phyloP scores from a whole-genome alignment of 2,113 vertebrate species.

The Salvelinus sp. region DNA sequence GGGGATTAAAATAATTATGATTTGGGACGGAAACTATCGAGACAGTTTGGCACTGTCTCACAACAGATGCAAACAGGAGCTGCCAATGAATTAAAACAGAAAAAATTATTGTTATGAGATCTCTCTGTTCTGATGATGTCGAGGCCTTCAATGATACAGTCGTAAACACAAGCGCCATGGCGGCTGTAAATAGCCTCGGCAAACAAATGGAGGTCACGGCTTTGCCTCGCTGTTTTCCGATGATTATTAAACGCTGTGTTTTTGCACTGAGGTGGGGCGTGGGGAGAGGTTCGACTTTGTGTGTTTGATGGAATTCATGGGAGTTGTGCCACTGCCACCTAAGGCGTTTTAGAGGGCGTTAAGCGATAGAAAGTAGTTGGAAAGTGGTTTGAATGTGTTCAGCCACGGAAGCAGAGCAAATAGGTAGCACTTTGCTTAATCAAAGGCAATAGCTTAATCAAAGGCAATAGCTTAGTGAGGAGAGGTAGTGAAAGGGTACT shows the following conservation, averaged over 20 bases:
- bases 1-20: conserved; percentile 45
- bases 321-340: not conserved
- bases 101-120: not conserved
- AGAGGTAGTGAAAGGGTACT: conserved; percentile 8
- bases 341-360: not conserved
- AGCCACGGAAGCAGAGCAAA: not conserved
- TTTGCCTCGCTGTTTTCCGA: not conserved
- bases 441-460: not conserved
- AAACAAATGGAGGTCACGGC: not conserved
- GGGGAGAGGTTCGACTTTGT: not conserved
- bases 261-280: not conserved
- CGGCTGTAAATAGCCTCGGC: not conserved
- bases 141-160: not conserved
- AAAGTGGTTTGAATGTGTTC: not conserved
- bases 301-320: not conserved
- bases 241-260: not conserved
- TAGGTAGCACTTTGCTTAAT: not conserved
- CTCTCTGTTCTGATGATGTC: not conserved
- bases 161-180: not conserved
- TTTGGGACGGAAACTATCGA: conserved; percentile 24
- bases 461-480: conserved; percentile 4
- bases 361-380: not conserved
- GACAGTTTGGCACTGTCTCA: conserved; percentile 34
- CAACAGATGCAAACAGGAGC: conserved; percentile 37
- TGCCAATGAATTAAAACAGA: conserved; percentile 12